These are phyloP conservation scores for Hartigia nigra DNA, from an alignment of 2,888 invertebrate species.

Conservation along the genomic window DNA sequence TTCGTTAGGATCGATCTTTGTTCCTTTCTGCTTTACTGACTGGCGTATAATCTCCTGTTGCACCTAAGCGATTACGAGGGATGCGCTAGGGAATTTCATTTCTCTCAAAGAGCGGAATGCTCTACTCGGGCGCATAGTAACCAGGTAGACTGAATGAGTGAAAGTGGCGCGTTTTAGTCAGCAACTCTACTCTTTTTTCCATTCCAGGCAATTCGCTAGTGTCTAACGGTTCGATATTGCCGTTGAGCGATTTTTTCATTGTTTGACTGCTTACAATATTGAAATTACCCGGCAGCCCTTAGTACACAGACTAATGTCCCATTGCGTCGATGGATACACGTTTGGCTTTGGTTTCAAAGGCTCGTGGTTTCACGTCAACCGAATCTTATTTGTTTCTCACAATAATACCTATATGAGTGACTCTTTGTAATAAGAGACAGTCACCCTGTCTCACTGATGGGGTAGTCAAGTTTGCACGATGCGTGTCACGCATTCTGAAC, in stretches of 20 bases:
- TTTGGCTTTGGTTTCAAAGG: background rate
- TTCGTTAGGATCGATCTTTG: background rate
- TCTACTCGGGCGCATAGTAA: background rate
- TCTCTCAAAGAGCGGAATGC: background rate
- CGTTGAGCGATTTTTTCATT: background rate
- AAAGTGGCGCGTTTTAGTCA: background rate
- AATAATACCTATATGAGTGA: background rate
- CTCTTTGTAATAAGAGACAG: background rate
- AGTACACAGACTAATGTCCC: background rate
- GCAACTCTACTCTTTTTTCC: background rate
- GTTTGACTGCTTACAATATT: background rate
- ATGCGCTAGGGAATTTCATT: background rate
- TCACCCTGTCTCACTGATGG: background rate
- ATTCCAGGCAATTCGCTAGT: background rate
- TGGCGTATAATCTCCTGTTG: background rate
- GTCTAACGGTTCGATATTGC: background rate
- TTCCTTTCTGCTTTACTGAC: background rate
- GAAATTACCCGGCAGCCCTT: background rate
- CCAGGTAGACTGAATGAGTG: background rate
- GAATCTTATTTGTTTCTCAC: background rate
- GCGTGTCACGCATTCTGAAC: slow-evolving; percentile 44
- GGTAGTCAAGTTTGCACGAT: slow-evolving; percentile 35
- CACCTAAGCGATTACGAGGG: background rate
- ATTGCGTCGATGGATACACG: background rate
- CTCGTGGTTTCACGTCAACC: background rate